phyloP scores from a whole-genome alignment of 2,113 vertebrate species.

The Neopipo cinnamomea region DNA sequence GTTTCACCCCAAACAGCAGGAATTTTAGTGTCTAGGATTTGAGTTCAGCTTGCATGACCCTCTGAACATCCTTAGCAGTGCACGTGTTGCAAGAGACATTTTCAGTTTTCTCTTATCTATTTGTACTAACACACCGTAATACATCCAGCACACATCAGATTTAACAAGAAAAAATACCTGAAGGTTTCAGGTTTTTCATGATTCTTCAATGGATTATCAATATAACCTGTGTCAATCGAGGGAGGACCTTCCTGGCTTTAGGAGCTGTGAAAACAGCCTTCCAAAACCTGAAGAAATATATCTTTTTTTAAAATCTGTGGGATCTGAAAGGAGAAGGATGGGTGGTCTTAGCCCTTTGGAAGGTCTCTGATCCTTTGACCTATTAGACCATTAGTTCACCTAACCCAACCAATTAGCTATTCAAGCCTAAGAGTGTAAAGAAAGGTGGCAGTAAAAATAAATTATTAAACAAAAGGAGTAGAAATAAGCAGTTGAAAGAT shows the following conservation, averaged over 20 bases:
- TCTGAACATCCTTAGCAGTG: background rate
- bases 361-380: constrained; percentile 54
- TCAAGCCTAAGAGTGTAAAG: constrained; percentile 7
- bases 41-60: background rate
- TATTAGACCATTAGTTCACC: constrained; percentile 40
- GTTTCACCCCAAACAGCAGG: background rate
- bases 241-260: background rate
- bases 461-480: constrained; percentile 17
- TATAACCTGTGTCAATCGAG: background rate
- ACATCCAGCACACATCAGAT: background rate
- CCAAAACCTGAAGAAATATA: background rate
- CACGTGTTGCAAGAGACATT: background rate
- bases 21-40: background rate
- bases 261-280: background rate
- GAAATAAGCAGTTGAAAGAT: background rate
- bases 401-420: background rate
- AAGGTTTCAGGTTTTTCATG: background rate
- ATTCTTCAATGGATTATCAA: background rate
- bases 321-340: constrained; percentile 21
- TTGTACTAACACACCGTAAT: background rate
- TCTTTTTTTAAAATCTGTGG: background rate
- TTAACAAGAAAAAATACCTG: background rate
- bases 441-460: constrained; percentile 54
- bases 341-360: constrained; percentile 51
- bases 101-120: background rate